Conservation (phyloP, 30 jellyfish, hydroid and myxozoan species). For the Phacellophora camtschatica region DNA sequence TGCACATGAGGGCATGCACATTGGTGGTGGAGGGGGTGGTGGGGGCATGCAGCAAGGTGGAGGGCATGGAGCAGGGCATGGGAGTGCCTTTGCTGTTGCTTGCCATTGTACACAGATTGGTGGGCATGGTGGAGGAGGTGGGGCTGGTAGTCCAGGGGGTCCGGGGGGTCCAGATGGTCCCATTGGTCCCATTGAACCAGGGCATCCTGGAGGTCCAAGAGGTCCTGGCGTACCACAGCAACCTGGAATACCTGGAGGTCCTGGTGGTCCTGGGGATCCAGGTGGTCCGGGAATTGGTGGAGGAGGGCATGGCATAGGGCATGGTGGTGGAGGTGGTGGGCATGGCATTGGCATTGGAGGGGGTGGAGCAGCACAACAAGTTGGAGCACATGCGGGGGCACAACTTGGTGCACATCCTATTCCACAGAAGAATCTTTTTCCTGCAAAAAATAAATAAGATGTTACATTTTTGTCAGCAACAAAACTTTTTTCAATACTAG, state of each 20-base stretch:
- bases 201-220: conserved; percentile 92
- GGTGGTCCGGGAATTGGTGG: conserved; percentile 96
- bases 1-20: conserved; percentile 72
- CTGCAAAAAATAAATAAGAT: conserved; percentile 12
- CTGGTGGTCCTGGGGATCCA: conserved; percentile 92
- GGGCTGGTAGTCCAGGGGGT: conserved; percentile 99
- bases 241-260: conserved; percentile 98
- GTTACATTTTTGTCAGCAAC: not conserved
- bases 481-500: too few relatives aligned
- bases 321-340: conserved; percentile 84
- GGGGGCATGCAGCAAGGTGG: conserved; percentile 72
- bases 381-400: conserved; percentile 76
- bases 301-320: conserved; percentile 94
- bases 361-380: conserved; percentile 70
- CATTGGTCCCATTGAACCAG: conserved; percentile 79
- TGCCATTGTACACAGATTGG: conserved; percentile 88
- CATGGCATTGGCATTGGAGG: conserved; percentile 57
- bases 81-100: conserved; percentile 60
- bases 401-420: conserved; percentile 82
- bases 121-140: conserved; percentile 95
- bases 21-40: conserved; percentile 71
- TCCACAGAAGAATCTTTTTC: conserved; percentile 77
- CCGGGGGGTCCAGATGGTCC: conserved; percentile 95
- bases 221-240: conserved; percentile 97
- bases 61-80: conserved; percentile 77